Percentiles rank a stretch among this genome's conserved stretches.
These are phyloP conservation scores for Sipunculus nudus DNA, from an alignment of 2,888 invertebrate genomes.

Conservation along the genomic window DNA sequence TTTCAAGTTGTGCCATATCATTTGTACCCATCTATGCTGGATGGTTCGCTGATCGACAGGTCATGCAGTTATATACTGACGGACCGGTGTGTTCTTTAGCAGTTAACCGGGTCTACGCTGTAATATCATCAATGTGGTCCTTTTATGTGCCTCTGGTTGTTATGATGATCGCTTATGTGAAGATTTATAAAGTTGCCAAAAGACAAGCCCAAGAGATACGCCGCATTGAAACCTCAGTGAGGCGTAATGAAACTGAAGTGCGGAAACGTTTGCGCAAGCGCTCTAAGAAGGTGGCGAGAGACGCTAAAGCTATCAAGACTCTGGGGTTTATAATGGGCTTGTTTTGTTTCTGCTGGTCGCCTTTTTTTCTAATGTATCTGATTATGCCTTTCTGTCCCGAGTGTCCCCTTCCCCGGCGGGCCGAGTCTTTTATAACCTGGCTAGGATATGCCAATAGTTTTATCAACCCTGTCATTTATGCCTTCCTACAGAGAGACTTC, in stretches of 20 bases:
- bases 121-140: constrained; percentile 56
- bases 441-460: constrained; percentile 50
- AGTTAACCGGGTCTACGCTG: constrained; percentile 58
- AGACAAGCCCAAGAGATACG: constrained; percentile 52
- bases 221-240: constrained; percentile 45
- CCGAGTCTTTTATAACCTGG: constrained; percentile 48
- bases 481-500: constrained; percentile 49
- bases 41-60: constrained; percentile 64
- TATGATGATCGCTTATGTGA: constrained; percentile 57
- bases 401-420: constrained; percentile 39
- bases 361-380: constrained; percentile 46
- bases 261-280: constrained; percentile 7
- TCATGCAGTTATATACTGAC: constrained; percentile 46
- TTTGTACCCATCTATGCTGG: constrained; percentile 62
- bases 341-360: constrained; percentile 44
- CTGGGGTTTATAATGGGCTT: constrained; percentile 46
- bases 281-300: constrained; percentile 29
- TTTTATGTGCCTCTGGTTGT: constrained; percentile 59
- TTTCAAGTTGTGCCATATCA: constrained; percentile 55
- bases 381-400: constrained; percentile 41
- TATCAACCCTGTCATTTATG: constrained; percentile 52
- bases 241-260: not conserved
- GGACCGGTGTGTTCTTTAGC: constrained; percentile 36
- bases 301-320: constrained; percentile 44
- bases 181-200: constrained; percentile 55